Base-by-base conservation (phyloP, 2,113 vertebrate species). In the Fregata magnificens region DNA sequence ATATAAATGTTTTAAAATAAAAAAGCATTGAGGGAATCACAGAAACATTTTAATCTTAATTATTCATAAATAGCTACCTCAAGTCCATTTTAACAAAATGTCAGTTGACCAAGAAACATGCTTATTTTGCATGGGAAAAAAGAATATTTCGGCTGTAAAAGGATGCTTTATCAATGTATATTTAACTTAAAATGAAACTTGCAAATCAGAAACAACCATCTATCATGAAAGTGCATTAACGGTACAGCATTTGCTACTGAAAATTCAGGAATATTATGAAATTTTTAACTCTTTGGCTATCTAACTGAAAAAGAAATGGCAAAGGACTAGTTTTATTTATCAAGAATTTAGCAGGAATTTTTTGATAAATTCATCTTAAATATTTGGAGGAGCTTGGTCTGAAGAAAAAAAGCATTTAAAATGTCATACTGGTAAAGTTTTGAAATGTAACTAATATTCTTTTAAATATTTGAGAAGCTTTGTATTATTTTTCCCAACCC, bases 11-110 rank as follows among this genome's bases (percentile, higher is more conserved):
- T 98, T 98, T 97, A 98, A 98, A 98, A 97, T 98, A 97, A 98
- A 97, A 97, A 98, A 97, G 84, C 93, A 98, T 93, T 96, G 98
- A 98, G 96, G 96, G 98, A 98, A 98, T 99, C 96, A 95, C 96
- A 98, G 98, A 98, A 98, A 98, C 97, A 98, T 99, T 99, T 99
- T 98, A 98, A 98, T 98, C 97, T 99, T 98, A 99, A 99, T 98
- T 98, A 99, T 99, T 99, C 97, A 98, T 99, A 98, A 98, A 98
- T 96, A 97, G 93, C 96, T 98, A 97, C 97, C 97, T 98, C 98
- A 97, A 96, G 98, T 97, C 98, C 94, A 97, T 95, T 97, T 97
- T 97, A 97, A 97, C 98, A 98, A 97, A 98, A 98, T 97, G 98
- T 97, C 98, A 98, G 98, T 98, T 99, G 98, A 98, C 98, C 98